Base-by-base conservation (phyloP, 2,113 vertebrate species). In the Phylloscopus whistleri region DNA sequence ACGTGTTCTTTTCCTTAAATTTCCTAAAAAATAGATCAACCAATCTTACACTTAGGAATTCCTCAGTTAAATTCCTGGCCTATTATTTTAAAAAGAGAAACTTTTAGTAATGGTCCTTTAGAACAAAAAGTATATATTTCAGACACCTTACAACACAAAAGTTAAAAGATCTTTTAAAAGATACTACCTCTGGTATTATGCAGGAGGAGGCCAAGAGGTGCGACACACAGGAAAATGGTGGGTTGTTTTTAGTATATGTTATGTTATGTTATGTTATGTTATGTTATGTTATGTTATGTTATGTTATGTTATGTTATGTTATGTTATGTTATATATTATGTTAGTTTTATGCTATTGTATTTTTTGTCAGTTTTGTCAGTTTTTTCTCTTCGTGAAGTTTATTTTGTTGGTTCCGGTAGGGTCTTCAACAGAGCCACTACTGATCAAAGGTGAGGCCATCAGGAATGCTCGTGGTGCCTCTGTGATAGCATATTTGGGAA, bases 391-490 rank as follows among this genome's bases (percentile, higher is more conserved):
- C 41, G 49, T 35, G 7, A 28, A 37, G 17, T 77, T 81, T 62
- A 31, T 13, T 76, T 75, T 63, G 6, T 21, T 13, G 27, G 11
- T n/a, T 75, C 19, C 35, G 63, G 9, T 20, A 56, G 20, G 7
- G 3, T 66, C 5, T 77, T 44, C 49, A 76, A 16, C 3, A 43
- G 4, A 69, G 24, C 6, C 13, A 14, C 43, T 58, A 6, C 10
- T 56, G 35, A 13, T 33, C 48, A 70, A 75, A 87, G 5, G 8
- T 51, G 19, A 86, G 7, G 27, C 16, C 16, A 21, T 33, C 28
- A 30, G 5, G 7, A 51, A 31, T 4, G 16, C 5, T 62, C 0
- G 0, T 28, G 9, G 7, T 51, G 19, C 23, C 35, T 66, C 26
- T 51, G 7, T 64, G 39, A 55, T 35, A 59, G 15, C 1, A 3